These are phyloP conservation scores for Thereva unica DNA, from an alignment of 2,888 invertebrate genomes.

Conservation along the genomic window DNA sequence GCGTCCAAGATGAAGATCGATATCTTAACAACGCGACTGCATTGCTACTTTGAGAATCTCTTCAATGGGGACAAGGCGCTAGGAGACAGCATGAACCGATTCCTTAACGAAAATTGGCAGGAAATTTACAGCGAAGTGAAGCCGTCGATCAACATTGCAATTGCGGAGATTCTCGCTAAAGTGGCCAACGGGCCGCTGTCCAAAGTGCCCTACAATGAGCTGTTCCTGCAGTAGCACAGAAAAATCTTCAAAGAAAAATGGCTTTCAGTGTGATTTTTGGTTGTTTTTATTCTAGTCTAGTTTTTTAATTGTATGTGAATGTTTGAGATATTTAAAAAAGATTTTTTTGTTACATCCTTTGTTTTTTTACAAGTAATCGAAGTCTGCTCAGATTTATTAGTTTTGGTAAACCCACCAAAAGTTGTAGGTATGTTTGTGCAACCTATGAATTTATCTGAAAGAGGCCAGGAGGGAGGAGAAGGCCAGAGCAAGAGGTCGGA, in stretches of 20 bases:
- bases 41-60: constrained; percentile 52
- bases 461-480: too few species aligned
- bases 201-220: constrained; percentile 52
- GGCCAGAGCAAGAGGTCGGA: too few species aligned
- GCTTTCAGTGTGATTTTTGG: too few species aligned
- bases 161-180: constrained; percentile 49
- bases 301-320: too few species aligned
- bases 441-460: too few species aligned
- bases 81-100: constrained; percentile 57
- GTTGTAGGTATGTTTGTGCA: too few species aligned
- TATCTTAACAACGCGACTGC: constrained; percentile 39
- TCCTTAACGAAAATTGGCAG: constrained; percentile 59
- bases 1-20: constrained; percentile 36
- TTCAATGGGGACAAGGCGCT: constrained; percentile 59
- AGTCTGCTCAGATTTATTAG: too few species aligned
- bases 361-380: too few species aligned
- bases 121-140: constrained; percentile 57
- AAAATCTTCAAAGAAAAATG: neutral
- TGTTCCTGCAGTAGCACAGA: constrained; percentile 46
- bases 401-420: too few species aligned
- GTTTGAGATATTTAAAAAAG: too few species aligned
- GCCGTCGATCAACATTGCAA: constrained; percentile 51
- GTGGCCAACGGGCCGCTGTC: constrained; percentile 54
- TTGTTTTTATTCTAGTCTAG: too few species aligned
- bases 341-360: too few species aligned